phyloP scores from a whole-genome alignment of 2,888 invertebrate species.

The Corythucha ciliata region DNA sequence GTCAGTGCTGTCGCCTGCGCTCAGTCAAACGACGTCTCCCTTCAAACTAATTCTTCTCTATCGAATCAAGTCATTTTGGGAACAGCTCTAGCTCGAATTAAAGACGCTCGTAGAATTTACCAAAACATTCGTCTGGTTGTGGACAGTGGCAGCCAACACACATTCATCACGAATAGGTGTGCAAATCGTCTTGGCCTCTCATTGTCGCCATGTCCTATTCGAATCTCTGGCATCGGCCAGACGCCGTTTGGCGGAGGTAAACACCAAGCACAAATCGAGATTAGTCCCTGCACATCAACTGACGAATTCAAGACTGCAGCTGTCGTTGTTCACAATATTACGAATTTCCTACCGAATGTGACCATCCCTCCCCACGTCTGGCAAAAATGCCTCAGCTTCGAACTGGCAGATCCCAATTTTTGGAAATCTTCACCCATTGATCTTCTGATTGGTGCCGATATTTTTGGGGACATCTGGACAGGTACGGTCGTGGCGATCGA shows the following conservation, averaged over 20 bases:
- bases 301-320: constrained; percentile 14
- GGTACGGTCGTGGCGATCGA: not conserved
- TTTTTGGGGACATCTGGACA: constrained; percentile 18
- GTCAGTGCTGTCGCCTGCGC: too few relatives aligned
- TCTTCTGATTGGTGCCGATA: constrained; percentile 20
- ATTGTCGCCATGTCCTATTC: not conserved
- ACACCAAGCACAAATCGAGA: too few relatives aligned
- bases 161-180: constrained; percentile 18
- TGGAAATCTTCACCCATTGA: constrained; percentile 22
- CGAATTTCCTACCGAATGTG: constrained; percentile 10
- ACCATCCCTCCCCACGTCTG: constrained; percentile 4
- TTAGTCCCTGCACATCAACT: too few relatives aligned
- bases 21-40: too few relatives aligned
- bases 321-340: constrained; percentile 18
- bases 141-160: constrained; percentile 13
- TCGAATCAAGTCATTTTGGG: constrained; percentile 13
- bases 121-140: constrained; percentile 10
- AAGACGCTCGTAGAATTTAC: constrained; percentile 13
- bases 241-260: constrained; percentile 3
- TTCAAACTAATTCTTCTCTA: too few relatives aligned
- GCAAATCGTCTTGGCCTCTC: constrained; percentile 12
- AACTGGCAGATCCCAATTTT: constrained; percentile 20
- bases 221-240: constrained; percentile 9
- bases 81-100: constrained; percentile 9
- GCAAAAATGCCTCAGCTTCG: not conserved